Evolutionary conservation across 2,888 invertebrate genomes (phyloP).

Genomic region (Volucella inflata): DNA sequence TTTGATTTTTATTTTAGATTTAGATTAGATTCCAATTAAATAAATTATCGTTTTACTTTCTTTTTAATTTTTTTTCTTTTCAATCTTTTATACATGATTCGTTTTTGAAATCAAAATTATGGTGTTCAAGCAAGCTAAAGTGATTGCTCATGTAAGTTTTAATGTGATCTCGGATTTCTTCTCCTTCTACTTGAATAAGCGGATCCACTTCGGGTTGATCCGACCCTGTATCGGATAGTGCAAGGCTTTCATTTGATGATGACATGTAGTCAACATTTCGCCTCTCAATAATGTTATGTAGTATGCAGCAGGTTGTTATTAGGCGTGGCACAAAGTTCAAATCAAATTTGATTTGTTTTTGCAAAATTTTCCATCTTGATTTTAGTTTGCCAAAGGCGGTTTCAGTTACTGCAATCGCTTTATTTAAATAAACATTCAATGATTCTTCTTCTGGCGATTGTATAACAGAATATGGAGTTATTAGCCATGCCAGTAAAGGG

Average conservation of each 20-base stretch:
- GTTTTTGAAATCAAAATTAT: too few relatives aligned
- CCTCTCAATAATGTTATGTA: slow-evolving; percentile 47
- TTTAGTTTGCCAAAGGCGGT: slow-evolving; percentile 78
- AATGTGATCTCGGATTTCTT: slow-evolving; percentile 8
- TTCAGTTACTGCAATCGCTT: slow-evolving; percentile 58
- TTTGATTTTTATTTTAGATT: too few relatives aligned
- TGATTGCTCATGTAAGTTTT: background rate
- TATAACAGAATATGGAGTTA: slow-evolving; percentile 70
- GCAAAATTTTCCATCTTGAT: slow-evolving; percentile 76
- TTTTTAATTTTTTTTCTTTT: too few relatives aligned
- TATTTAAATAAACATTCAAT: slow-evolving; percentile 75
- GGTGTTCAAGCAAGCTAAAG: too few relatives aligned
- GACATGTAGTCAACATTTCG: background rate
- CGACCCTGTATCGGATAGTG: background rate
- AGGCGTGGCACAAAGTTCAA: slow-evolving; percentile 75
- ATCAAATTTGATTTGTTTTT: slow-evolving; percentile 75
- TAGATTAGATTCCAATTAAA: too few relatives aligned
- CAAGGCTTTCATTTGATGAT: background rate
- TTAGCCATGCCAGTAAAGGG: slow-evolving; percentile 75
- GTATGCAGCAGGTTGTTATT: slow-evolving; percentile 74
- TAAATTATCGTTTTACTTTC: too few relatives aligned
- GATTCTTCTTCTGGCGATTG: slow-evolving; percentile 73
- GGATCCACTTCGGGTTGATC: background rate
- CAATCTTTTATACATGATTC: too few relatives aligned
- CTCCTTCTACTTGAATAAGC: background rate